Conservation (phyloP, 1,140 invertebrate genomes). For the Samia ricini region DNA sequence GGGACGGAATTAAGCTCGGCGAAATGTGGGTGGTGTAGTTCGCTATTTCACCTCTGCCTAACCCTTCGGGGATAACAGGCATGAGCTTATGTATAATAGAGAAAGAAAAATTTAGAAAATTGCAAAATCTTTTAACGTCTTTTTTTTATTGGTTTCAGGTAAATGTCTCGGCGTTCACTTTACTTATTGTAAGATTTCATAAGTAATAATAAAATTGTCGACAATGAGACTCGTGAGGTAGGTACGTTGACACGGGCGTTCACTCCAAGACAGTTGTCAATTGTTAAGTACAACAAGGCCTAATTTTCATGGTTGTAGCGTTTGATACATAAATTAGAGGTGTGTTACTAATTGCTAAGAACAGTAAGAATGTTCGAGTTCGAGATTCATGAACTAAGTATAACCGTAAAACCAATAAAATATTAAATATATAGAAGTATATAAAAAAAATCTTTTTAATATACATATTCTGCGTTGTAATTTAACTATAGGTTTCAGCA, state of each 20-base stretch:
- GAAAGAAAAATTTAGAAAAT: no score
- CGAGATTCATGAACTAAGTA: not conserved
- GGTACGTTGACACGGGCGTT: not conserved
- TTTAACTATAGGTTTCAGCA: no score
- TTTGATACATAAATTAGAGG: not conserved
- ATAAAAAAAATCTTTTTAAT: no score
- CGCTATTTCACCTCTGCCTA: no score
- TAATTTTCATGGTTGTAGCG: not conserved
- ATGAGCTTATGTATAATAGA: no score
- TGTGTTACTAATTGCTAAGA: not conserved
- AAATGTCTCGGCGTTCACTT: not conserved
- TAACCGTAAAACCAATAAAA: not conserved
- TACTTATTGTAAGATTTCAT: not conserved
- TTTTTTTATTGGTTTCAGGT: not conserved
- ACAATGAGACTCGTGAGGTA: not conserved
- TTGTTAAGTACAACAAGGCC: not conserved
- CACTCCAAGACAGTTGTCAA: not conserved
- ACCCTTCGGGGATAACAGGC: no score
- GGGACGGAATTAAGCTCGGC: no score
- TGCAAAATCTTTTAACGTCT: no score
- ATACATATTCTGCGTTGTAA: no score
- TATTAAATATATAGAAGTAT: no score
- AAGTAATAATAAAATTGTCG: not conserved
- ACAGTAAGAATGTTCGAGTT: not conserved
- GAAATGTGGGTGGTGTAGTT: no score